phyloP scores from a whole-genome alignment of 2,888 invertebrate genomes.

The Calephelis perditalis region DNA sequence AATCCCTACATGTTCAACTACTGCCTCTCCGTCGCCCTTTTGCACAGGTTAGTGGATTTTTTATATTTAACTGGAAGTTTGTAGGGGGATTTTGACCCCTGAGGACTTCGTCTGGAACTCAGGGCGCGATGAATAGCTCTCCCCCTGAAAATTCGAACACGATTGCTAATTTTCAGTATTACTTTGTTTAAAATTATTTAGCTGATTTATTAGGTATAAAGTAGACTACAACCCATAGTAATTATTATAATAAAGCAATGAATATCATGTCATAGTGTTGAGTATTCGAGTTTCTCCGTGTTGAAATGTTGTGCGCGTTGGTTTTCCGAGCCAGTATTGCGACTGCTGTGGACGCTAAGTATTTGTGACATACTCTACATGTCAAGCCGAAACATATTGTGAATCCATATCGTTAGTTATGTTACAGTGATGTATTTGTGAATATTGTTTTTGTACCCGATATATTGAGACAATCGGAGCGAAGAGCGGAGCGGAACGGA shows the following conservation, averaged over 20 bases:
- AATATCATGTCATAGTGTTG: constrained; percentile 2
- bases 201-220: too few relatives aligned
- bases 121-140: too few relatives aligned
- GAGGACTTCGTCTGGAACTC: too few relatives aligned
- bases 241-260: constrained; percentile 4
- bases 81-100: too few relatives aligned
- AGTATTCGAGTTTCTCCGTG: not conserved
- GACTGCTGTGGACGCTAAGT: constrained; percentile 1
- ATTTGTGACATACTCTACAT: constrained; percentile 18
- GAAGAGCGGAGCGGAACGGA: not conserved
- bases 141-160: too few relatives aligned
- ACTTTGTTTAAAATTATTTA: too few relatives aligned
- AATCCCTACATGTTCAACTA: constrained; percentile 89
- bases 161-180: too few relatives aligned
- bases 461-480: not conserved
- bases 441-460: not conserved
- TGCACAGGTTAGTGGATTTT: constrained; percentile 74
- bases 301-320: constrained; percentile 4
- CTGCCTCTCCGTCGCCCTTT: constrained; percentile 83
- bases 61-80: too few relatives aligned
- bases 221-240: not conserved
- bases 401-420: constrained; percentile 48
- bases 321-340: constrained; percentile 9
- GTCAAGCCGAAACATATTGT: constrained; percentile 49
- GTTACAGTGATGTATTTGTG: constrained; percentile 9